Evolutionary conservation across 1,140 invertebrate genomes (phyloP).

Genomic region (Drosophila fuyamai): DNA sequence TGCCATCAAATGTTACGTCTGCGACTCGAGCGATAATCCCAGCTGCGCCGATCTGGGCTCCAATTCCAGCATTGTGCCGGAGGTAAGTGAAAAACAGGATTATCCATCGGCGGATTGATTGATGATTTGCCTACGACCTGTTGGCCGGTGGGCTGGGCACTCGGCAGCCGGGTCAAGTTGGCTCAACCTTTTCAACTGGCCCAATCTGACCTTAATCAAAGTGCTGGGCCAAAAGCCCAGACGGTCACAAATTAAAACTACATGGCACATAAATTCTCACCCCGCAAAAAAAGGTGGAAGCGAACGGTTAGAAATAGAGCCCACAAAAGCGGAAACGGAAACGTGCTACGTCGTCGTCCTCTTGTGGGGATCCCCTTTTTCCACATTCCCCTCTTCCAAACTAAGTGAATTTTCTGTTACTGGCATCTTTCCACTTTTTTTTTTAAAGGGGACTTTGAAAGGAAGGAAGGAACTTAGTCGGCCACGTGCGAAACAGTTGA

Average conservation of each 20-base stretch:
- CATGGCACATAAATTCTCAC: constrained; percentile 51
- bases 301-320: constrained; percentile 36
- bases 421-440: constrained; percentile 40
- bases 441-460: neutral
- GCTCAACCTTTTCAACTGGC: constrained; percentile 41
- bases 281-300: constrained; percentile 1
- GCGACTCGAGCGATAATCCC: constrained; percentile 92
- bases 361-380: constrained; percentile 25
- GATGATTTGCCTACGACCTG: constrained; percentile 24
- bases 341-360: constrained; percentile 64
- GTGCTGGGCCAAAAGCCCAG: constrained; percentile 3
- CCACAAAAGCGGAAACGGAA: constrained; percentile 63
- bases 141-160: constrained; percentile 10
- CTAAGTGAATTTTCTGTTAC: constrained; percentile 61
- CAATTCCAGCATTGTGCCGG: constrained; percentile 70
- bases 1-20: constrained; percentile 90
- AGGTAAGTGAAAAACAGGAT: constrained; percentile 62
- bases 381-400: constrained; percentile 14
- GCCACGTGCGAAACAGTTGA: constrained; percentile 50
- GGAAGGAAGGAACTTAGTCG: constrained; percentile 23
- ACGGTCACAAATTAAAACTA: constrained; percentile 43
- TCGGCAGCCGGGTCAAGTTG: constrained; percentile 1
- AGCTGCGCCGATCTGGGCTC: constrained; percentile 86
- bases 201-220: constrained; percentile 66
- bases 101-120: constrained; percentile 22